Base-by-base conservation (phyloP, 30 jellyfish, hydroid and myxozoan species). In the Hydractinia echinata region DNA sequence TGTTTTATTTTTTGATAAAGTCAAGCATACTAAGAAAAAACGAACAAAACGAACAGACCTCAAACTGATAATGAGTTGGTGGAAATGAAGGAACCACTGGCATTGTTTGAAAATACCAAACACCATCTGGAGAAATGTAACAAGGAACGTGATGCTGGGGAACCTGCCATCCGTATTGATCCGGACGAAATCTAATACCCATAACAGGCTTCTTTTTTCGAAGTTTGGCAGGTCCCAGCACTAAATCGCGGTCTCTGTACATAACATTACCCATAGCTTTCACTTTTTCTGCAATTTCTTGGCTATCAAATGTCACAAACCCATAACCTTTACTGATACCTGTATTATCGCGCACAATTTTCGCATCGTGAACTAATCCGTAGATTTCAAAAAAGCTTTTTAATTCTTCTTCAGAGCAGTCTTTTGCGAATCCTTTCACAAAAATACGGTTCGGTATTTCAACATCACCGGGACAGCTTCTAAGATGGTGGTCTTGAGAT, bases 291-390 rank as follows among this genome's bases (percentile, higher is more conserved):
- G 99, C 99, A 64, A 93, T 84, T 39, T 83, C 88, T 85, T 93
- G 99, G 61, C 99, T 88, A 77, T 93, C 99, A 85, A 93, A 93
- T 4, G 99, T 87, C 51, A 93, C 86, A 67, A 93, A 93, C 5
- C 95, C 99, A 84, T 93, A 93, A 4, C 74, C 74, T 64, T 64
- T 64, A 13, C 74, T 64, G 82, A 80, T 86, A 55, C 96, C 96
- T 50, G 87, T 82, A 51, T 90, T 90, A 77, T 90, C 97, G 69
- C 85, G 81, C 76, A 90, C 97, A 19, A 90, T 90, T 85, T 90
- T 90, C 72, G 95, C 85, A 53, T 90, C 97, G 51, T 77, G 95
- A 50, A 90, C 97, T 60, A 90, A 66, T 30, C 97, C 97, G 77
- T 80, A 90, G 48, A 79, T 85, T 77, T 90, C 95, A 62, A 90